phyloP scores from a whole-genome alignment of 2,888 invertebrate genomes.

The Leucozona laternaria region DNA sequence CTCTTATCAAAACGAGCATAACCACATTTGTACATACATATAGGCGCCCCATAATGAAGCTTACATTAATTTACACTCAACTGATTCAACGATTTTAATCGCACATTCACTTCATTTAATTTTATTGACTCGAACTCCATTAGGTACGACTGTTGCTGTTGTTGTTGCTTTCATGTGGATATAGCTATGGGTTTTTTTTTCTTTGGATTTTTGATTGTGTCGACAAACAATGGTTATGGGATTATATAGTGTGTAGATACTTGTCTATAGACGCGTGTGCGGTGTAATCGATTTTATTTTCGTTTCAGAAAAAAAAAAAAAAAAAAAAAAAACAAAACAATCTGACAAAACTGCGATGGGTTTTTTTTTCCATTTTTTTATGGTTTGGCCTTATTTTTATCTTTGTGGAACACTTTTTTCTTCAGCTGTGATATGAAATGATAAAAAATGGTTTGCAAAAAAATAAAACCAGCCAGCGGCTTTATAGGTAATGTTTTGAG shows the following conservation, averaged over 20 bases:
- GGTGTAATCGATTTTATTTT: constrained; percentile 15
- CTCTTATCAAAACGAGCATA: constrained; percentile 28
- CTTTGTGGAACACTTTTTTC: constrained; percentile 25
- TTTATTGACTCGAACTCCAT: constrained; percentile 36
- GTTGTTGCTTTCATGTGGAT: no score
- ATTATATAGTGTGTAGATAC: background rate
- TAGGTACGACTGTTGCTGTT: constrained; percentile 2
- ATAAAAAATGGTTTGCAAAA: background rate
- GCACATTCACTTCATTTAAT: constrained; percentile 47
- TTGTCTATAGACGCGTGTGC: background rate
- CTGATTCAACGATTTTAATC: constrained; percentile 34
- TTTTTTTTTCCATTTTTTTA: background rate
- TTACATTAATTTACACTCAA: constrained; percentile 38
- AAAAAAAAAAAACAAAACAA: constrained; percentile 7
- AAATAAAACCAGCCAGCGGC: background rate
- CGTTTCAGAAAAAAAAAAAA: background rate
- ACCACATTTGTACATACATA: constrained; percentile 3
- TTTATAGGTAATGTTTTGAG: background rate
- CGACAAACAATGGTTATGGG: background rate
- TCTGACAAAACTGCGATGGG: constrained; percentile 31
- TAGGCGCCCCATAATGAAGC: constrained; percentile 25
- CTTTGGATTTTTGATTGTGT: background rate
- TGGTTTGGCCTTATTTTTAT: constrained; percentile 19
- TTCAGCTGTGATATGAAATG: constrained; percentile 19
- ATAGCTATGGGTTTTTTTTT: no score